phyloP scores from a whole-genome alignment of 2,888 invertebrate species.

The Choreutis nemorana region DNA sequence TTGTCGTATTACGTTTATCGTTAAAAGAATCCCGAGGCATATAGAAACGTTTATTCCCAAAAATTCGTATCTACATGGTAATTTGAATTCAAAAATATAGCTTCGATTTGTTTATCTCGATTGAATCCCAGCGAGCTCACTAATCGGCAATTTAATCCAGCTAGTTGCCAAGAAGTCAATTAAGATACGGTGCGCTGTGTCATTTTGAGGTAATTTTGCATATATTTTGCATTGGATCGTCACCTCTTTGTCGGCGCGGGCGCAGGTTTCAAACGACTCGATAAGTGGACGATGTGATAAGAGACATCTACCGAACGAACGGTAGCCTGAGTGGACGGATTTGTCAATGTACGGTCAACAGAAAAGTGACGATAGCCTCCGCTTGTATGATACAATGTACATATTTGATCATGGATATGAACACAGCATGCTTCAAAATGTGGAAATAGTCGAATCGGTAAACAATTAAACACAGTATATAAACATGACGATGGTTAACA shows the following conservation, averaged over 20 bases:
- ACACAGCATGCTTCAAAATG: too few species aligned
- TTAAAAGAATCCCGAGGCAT: constrained; percentile 19
- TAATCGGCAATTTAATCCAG: not conserved
- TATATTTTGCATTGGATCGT: constrained; percentile 41
- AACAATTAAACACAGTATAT: too few species aligned
- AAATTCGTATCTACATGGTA: constrained; percentile 4
- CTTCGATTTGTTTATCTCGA: constrained; percentile 18
- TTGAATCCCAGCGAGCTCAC: constrained; percentile 13
- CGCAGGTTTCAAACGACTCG: constrained; percentile 39
- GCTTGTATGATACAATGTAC: constrained; percentile 22
- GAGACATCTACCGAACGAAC: constrained; percentile 32
- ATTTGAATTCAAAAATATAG: constrained; percentile 20
- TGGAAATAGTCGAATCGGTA: too few species aligned
- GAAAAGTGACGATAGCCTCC: constrained; percentile 18
- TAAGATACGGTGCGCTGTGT: constrained; percentile 10
- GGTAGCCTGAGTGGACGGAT: constrained; percentile 54
- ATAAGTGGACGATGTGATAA: constrained; percentile 47
- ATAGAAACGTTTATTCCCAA: too few species aligned
- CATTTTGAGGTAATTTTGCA: constrained; percentile 19
- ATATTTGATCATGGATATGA: constrained; percentile 26
- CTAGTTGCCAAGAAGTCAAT: constrained; percentile 10
- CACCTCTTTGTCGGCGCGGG: constrained; percentile 55
- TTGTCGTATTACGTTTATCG: constrained; percentile 34
- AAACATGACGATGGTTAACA: too few species aligned
- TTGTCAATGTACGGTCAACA: constrained; percentile 59